Evolutionary conservation across 2,113 vertebrate species (phyloP).

Genomic region (Puffinus mauretanicus): DNA sequence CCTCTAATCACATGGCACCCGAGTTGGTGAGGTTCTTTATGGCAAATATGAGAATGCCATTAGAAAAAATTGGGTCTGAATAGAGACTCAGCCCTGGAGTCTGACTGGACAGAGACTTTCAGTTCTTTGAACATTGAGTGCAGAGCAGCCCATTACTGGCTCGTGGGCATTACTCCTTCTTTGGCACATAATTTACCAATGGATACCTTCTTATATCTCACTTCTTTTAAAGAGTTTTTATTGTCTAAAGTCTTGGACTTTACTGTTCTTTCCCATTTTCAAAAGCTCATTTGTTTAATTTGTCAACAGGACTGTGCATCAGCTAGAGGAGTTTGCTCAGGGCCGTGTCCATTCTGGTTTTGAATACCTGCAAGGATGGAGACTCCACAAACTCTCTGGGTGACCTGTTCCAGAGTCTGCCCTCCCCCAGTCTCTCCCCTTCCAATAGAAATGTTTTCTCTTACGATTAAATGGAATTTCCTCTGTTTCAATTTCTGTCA

Average conservation of each 20-base stretch:
- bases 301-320: not conserved
- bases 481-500: not conserved
- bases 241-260: not conserved
- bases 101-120: not conserved
- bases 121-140: not conserved
- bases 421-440: accelerated
- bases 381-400: not conserved
- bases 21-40: not conserved
- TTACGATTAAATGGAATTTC: not conserved
- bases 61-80: not conserved
- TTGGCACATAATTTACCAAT: not conserved
- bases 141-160: not conserved
- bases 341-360: not conserved
- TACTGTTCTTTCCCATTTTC: not conserved
- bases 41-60: not conserved
- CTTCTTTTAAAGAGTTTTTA: not conserved
- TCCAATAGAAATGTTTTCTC: not conserved
- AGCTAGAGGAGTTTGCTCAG: not conserved
- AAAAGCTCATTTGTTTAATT: not conserved
- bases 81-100: not conserved
- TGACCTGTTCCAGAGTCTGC: not conserved
- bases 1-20: not conserved
- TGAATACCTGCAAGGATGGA: not conserved
- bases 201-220: not conserved
- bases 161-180: not conserved